Evolutionary conservation across 2,888 invertebrate genomes (phyloP).

Genomic region (Didymodactylos carnosus): DNA sequence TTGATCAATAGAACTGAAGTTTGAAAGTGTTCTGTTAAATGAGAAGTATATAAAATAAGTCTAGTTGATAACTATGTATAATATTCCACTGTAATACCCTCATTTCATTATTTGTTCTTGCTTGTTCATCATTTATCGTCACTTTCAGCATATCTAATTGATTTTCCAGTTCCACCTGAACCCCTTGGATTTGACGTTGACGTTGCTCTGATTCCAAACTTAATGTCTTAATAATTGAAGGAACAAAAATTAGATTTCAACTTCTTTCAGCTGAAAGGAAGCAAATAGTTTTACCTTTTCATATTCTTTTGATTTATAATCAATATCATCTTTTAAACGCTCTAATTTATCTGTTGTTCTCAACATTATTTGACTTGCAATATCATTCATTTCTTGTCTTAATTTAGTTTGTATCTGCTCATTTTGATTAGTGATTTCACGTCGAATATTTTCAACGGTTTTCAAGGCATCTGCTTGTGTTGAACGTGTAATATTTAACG

Average conservation of each 20-base stretch:
- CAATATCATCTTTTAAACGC: not conserved
- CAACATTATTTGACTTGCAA: not conserved
- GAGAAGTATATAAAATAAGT: no score
- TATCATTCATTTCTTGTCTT: not conserved
- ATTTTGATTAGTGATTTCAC: not conserved
- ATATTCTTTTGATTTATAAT: not conserved
- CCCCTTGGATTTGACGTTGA: not conserved
- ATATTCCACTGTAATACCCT: not conserved
- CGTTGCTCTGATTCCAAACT: not conserved
- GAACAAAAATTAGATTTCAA: no score
- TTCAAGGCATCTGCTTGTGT: not conserved
- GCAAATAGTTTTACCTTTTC: not conserved
- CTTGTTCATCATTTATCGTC: not conserved
- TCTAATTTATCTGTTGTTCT: not conserved
- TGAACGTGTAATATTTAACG: slow-evolving; percentile 17
- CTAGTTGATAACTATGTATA: no score
- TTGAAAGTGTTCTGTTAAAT: no score
- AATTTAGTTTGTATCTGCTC: not conserved
- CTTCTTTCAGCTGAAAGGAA: no score
- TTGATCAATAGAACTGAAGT: no score
- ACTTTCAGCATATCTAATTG: not conserved
- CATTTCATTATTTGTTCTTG: not conserved
- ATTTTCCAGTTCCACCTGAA: not conserved
- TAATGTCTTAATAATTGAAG: no score
- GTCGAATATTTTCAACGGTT: not conserved